Conservation (phyloP, 2,113 vertebrate species). For the Pelvicachromis taeniatus region DNA sequence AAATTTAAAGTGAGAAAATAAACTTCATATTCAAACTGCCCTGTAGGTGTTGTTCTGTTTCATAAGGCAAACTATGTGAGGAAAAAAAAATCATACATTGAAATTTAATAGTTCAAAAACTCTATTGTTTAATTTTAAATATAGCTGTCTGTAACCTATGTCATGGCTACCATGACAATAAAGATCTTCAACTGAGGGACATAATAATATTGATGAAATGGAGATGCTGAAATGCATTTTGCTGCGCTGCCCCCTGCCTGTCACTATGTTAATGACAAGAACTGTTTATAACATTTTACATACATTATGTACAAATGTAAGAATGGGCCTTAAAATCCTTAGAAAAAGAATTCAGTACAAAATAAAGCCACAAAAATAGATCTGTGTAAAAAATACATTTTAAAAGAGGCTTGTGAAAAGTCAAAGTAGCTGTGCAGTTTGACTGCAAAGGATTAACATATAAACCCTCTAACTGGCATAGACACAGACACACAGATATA, state of each 20-base stretch:
- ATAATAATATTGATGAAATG: background rate
- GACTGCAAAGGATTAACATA: conserved; percentile 27
- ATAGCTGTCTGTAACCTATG: background rate
- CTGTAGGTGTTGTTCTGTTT: background rate
- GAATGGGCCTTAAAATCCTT: conserved; percentile 9
- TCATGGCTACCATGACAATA: background rate
- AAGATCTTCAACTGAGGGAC: background rate
- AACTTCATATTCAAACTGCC: conserved; percentile 20
- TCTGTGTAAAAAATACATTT: conserved; percentile 61
- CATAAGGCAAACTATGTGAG: background rate
- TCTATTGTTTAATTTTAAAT: background rate
- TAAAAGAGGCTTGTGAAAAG: conserved; percentile 23
- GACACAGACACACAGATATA: conserved; percentile 11
- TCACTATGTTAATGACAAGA: background rate
- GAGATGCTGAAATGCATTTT: conserved; percentile 1
- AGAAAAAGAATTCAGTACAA: conserved; percentile 54
- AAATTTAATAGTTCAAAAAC: background rate
- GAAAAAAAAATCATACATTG: background rate
- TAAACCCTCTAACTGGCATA: conserved; percentile 50
- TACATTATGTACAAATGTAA: conserved; percentile 23
- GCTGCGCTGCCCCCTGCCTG: conserved; percentile 59
- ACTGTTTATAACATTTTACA: background rate
- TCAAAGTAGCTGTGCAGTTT: conserved; percentile 28
- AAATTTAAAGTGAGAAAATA: background rate
- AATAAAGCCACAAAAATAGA: conserved; percentile 64